Conservation (phyloP, 2,113 vertebrate species). For the Octodon degus region DNA sequence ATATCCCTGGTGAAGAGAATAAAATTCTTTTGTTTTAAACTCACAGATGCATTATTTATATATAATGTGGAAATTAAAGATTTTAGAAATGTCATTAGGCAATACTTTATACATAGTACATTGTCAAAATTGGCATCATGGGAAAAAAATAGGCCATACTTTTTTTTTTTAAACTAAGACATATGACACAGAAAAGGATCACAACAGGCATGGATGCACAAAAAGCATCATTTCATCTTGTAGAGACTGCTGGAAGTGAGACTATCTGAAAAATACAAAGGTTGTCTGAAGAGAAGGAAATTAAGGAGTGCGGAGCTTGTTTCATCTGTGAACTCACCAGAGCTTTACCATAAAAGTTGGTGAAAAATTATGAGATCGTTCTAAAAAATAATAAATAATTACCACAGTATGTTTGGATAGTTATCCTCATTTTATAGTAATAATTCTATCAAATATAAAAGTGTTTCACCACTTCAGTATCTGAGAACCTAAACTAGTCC, state of each 20-base stretch:
- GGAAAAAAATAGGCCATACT: conserved; percentile 6
- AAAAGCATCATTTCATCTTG: neutral
- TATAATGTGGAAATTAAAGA: conserved; percentile 1
- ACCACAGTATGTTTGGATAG: neutral
- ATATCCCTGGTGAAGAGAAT: neutral
- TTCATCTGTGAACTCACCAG: neutral
- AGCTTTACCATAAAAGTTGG: neutral
- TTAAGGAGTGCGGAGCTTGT: neutral
- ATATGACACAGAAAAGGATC: neutral
- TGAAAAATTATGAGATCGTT: neutral
- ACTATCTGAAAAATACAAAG: neutral
- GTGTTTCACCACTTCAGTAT: neutral
- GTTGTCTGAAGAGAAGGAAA: neutral
- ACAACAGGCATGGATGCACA: neutral
- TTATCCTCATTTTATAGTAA: conserved; percentile 29
- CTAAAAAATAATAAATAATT: conserved; percentile 8
- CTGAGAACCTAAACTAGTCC: neutral
- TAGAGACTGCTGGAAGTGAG: neutral
- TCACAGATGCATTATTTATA: neutral
- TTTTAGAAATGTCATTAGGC: conserved; percentile 49
- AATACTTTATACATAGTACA: conserved; percentile 4
- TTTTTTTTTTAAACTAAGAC: conserved; percentile 7
- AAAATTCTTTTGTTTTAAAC: conserved; percentile 55
- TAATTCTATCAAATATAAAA: neutral
- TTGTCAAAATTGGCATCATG: neutral